Conservation (phyloP, 2,797 vertebrate genomes). For the Cryptoprocta ferox region DNA sequence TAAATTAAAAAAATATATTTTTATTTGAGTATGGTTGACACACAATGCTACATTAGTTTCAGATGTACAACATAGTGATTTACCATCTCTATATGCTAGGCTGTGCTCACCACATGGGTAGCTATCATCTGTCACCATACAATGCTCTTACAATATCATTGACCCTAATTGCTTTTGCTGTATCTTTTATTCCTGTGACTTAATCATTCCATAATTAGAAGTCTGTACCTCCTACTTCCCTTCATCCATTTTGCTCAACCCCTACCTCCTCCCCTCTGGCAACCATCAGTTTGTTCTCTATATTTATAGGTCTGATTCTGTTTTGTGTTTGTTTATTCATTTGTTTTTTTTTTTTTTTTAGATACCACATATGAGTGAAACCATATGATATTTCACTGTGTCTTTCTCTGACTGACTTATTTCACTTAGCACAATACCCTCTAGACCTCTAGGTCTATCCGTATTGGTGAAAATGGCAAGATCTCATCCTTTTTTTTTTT, state of each 20-base stretch:
- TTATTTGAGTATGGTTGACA: background rate
- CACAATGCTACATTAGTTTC: background rate
- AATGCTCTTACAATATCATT: background rate
- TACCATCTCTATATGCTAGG: background rate
- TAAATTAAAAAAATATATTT: background rate
- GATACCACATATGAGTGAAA: background rate
- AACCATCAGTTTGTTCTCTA: background rate
- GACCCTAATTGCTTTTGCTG: background rate
- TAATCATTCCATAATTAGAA: background rate
- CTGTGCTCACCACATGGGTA: background rate
- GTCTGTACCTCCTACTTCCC: background rate
- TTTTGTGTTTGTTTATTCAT: background rate
- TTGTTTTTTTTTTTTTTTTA: background rate
- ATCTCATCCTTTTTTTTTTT: background rate
- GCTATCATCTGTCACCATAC: background rate
- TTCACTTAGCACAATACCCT: background rate
- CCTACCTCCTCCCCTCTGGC: background rate
- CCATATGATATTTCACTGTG: background rate
- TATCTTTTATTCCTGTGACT: background rate
- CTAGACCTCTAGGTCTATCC: background rate
- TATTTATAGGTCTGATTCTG: background rate
- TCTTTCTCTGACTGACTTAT: background rate
- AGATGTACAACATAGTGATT: background rate
- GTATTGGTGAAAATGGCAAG: background rate
- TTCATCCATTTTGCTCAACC: background rate